Evolutionary conservation across 2,888 invertebrate genomes (phyloP).

Genomic region (Phyllotreta cruciferae): DNA sequence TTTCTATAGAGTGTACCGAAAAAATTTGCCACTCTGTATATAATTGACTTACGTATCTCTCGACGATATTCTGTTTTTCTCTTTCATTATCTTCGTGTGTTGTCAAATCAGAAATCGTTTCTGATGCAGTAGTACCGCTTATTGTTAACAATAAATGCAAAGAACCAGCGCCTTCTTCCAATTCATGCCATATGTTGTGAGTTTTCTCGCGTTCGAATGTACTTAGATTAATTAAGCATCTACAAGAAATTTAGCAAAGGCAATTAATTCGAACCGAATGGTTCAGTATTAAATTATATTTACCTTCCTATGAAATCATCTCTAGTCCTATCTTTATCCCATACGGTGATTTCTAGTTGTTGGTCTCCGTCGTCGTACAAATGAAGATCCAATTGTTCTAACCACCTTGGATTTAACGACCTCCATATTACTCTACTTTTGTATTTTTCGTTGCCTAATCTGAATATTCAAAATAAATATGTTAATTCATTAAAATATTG

Average conservation of each 20-base stretch:
- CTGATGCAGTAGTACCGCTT: slow-evolving; percentile 91
- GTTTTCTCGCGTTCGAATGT: slow-evolving; percentile 87
- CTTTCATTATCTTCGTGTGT: slow-evolving; percentile 82
- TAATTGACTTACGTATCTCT: slow-evolving; percentile 73
- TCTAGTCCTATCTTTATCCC: slow-evolving; percentile 86
- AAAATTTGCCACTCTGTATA: too few species aligned
- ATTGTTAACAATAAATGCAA: slow-evolving; percentile 91
- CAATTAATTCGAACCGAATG: background rate
- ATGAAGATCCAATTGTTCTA: slow-evolving; percentile 97
- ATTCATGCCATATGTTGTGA: slow-evolving; percentile 85
- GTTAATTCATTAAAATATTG: background rate
- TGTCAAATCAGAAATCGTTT: slow-evolving; percentile 90
- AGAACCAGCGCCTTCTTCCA: slow-evolving; percentile 88
- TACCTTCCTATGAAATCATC: slow-evolving; percentile 88
- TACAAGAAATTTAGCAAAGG: slow-evolving; percentile 56
- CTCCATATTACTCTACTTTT: slow-evolving; percentile 91
- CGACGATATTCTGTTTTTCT: slow-evolving; percentile 69
- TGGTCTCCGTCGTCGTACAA: slow-evolving; percentile 94
- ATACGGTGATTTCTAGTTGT: slow-evolving; percentile 88
- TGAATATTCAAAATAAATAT: slow-evolving; percentile 51
- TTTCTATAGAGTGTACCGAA: too few species aligned
- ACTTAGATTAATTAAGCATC: slow-evolving; percentile 85
- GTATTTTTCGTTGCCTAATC: slow-evolving; percentile 96
- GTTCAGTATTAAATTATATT: slow-evolving; percentile 17
- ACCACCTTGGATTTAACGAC: slow-evolving; percentile 88